A percentile compares a stretch with the other conserved stretches of the same genome.
Evolutionary conservation across 1,140 invertebrate species (phyloP).

Genomic region (Artemia franciscana): DNA sequence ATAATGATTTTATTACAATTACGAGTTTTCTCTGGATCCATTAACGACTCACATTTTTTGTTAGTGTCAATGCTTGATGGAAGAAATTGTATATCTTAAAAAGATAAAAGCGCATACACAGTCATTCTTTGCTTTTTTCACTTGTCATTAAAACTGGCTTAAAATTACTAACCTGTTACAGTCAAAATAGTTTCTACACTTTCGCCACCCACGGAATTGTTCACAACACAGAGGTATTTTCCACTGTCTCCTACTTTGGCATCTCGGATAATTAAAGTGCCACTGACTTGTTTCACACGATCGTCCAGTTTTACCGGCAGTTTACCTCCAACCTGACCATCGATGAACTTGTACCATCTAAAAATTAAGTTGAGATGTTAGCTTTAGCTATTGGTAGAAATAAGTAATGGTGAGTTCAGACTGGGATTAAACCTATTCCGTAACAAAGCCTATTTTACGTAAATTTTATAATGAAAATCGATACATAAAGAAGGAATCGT

Average conservation of each 20-base stretch:
- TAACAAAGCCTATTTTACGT: too few relatives aligned
- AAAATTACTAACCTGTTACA: conserved; percentile 37
- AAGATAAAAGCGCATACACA: not conserved
- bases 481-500: too few relatives aligned
- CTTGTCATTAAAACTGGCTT: not conserved
- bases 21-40: too few relatives aligned
- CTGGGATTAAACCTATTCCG: too few relatives aligned
- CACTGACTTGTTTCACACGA: conserved; percentile 72
- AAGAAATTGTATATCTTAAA: not conserved
- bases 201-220: conserved; percentile 76
- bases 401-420: too few relatives aligned
- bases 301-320: conserved; percentile 61
- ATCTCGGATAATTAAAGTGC: conserved; percentile 71
- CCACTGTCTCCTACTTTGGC: conserved; percentile 75
- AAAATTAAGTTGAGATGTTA: too few relatives aligned
- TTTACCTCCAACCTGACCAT: conserved; percentile 45
- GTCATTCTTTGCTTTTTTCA: not conserved
- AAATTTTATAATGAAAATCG: too few relatives aligned
- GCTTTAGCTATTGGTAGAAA: too few relatives aligned
- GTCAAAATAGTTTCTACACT: conserved; percentile 75
- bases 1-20: too few relatives aligned
- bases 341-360: conserved; percentile 85
- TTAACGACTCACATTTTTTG: too few relatives aligned
- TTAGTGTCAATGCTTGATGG: not conserved
- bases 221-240: conserved; percentile 67